Evolutionary conservation across 2,888 invertebrate genomes (phyloP).

Genomic region (Himalopsyche japonica): DNA sequence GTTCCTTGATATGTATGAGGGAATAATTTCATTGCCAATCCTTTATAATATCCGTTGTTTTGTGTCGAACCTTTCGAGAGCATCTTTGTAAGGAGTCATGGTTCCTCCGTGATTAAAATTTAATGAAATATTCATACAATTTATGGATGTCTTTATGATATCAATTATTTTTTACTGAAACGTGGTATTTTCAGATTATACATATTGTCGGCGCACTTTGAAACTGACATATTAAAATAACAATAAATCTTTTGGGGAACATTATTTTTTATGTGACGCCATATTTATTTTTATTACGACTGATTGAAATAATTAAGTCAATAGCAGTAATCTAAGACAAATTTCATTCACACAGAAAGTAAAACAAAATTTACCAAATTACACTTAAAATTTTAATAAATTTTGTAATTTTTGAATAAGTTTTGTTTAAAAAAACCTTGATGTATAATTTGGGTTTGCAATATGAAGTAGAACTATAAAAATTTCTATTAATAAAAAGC

Average conservation of each 20-base stretch:
- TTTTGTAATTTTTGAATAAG: no score
- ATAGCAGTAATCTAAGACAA: no score
- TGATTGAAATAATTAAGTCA: no score
- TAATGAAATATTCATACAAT: constrained; percentile 10
- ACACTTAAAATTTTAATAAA: no score
- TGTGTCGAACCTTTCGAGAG: not conserved
- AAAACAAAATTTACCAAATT: no score
- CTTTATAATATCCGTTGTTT: not conserved
- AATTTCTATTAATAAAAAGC: no score
- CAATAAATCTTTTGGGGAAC: not conserved
- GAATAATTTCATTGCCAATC: not conserved
- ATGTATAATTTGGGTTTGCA: no score
- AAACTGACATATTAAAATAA: not conserved
- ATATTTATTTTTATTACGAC: no score
- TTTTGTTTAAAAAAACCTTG: no score
- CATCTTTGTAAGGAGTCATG: not conserved
- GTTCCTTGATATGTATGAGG: no score
- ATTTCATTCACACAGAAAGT: no score
- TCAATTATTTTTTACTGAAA: constrained; percentile 2
- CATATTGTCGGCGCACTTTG: not conserved
- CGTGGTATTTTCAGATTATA: constrained; percentile 5
- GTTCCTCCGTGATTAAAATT: not conserved
- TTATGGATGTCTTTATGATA: constrained; percentile 2
- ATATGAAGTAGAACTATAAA: no score
- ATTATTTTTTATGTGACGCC: not conserved